Evolutionary conservation across 2,797 vertebrate species (phyloP).

Genomic region (Cyprinodon diabolis): DNA sequence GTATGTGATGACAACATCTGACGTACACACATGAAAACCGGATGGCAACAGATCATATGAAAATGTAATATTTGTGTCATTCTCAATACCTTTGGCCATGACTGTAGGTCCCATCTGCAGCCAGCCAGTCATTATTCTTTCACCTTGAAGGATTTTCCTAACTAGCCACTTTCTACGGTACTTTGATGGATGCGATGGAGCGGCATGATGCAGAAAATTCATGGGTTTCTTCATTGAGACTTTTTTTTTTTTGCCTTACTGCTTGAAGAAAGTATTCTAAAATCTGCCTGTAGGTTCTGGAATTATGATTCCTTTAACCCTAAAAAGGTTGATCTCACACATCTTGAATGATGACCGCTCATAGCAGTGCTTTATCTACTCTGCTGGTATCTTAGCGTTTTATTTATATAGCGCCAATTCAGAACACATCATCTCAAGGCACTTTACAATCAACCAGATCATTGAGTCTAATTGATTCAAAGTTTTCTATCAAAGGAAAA

Average conservation of each 20-base stretch:
- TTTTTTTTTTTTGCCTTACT: neutral
- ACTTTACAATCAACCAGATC: too few species aligned
- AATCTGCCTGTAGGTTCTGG: neutral
- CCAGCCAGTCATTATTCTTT: neutral
- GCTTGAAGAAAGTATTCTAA: neutral
- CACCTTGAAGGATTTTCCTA: neutral
- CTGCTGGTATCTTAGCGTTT: neutral
- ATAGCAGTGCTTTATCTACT: neutral
- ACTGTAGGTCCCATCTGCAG: neutral
- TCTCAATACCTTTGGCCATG: too few species aligned
- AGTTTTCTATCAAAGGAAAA: too few species aligned
- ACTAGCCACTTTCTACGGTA: neutral
- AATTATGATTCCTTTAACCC: neutral
- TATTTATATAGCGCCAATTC: too few species aligned
- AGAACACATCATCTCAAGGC: too few species aligned
- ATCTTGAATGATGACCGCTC: neutral
- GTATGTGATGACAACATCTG: too few species aligned
- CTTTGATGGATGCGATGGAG: neutral
- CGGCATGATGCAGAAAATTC: neutral
- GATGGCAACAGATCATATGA: too few species aligned
- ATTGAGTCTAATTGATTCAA: too few species aligned
- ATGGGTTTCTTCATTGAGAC: neutral
- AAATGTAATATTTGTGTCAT: too few species aligned
- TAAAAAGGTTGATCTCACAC: neutral
- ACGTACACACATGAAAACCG: too few species aligned